phyloP scores from a whole-genome alignment of 2,797 vertebrate genomes.

The Anguilla obscura region DNA sequence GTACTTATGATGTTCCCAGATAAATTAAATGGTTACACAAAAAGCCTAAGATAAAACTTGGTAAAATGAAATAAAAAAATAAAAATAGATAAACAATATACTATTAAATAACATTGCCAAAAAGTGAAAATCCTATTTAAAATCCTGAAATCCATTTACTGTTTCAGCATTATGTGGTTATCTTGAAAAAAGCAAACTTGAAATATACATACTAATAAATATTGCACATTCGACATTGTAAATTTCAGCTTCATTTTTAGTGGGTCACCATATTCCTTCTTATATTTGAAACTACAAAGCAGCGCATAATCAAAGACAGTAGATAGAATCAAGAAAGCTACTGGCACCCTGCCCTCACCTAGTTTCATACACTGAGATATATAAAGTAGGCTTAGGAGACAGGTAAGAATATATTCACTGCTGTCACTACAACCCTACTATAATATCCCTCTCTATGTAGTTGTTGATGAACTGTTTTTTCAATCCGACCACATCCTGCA shows the following conservation, averaged over 20 bases:
- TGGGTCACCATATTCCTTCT: neutral
- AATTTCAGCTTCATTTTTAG: neutral
- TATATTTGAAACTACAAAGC: neutral
- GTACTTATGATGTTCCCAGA: neutral
- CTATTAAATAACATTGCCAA: neutral
- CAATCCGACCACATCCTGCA: too few relatives aligned
- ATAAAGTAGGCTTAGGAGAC: neutral
- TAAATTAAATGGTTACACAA: neutral
- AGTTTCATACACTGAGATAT: neutral
- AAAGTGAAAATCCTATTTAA: neutral
- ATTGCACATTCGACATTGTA: neutral
- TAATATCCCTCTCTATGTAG: too few relatives aligned
- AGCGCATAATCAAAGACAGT: neutral
- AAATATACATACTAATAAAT: neutral
- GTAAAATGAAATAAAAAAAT: neutral
- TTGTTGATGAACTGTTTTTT: too few relatives aligned
- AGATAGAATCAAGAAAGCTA: neutral
- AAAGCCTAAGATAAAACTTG: neutral
- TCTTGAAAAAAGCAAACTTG: neutral
- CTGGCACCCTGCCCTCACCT: neutral
- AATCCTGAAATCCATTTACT: neutral
- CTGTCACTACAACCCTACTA: neutral
- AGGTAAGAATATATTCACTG: neutral
- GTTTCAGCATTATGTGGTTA: neutral
- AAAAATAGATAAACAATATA: neutral